Evolutionary conservation across 2,113 vertebrate genomes (phyloP).

Genomic region (Osmerus mordax): DNA sequence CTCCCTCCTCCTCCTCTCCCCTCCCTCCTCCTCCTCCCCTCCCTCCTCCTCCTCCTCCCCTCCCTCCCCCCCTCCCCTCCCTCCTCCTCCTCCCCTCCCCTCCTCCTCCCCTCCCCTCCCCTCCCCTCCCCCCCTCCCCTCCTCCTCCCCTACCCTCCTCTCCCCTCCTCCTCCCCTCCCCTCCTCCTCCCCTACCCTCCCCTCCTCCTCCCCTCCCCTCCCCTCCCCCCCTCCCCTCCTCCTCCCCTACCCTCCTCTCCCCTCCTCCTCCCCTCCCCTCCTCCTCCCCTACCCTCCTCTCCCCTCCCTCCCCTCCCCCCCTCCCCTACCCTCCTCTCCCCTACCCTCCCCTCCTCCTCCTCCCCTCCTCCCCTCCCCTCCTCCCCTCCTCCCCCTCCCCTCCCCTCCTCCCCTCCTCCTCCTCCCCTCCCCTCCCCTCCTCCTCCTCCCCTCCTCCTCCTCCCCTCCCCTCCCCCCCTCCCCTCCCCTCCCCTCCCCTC

Average conservation of each 20-base stretch:
- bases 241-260: constrained; percentile 35
- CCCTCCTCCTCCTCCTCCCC: too few relatives aligned
- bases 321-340: neutral
- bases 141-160: constrained; percentile 24
- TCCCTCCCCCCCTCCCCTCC: neutral
- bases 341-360: neutral
- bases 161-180: neutral
- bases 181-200: constrained; percentile 38
- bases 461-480: too few relatives aligned
- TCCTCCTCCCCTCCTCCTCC: too few relatives aligned
- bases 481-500: constrained; percentile 24
- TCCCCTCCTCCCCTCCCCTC: neutral
- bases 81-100: constrained; percentile 38
- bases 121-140: constrained; percentile 42
- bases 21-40: too few relatives aligned
- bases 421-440: too few relatives aligned
- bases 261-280: too few relatives aligned
- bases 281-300: too few relatives aligned
- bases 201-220: constrained; percentile 39
- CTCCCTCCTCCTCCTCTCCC: too few relatives aligned
- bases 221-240: constrained; percentile 41
- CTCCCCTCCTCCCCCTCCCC: neutral
- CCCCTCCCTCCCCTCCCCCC: neutral
- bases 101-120: constrained; percentile 38
- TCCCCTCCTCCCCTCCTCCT: too few relatives aligned